Evolutionary conservation across 92 coral and sea anemone genomes (phyloP).

Genomic region (Blastomussa wellsi): DNA sequence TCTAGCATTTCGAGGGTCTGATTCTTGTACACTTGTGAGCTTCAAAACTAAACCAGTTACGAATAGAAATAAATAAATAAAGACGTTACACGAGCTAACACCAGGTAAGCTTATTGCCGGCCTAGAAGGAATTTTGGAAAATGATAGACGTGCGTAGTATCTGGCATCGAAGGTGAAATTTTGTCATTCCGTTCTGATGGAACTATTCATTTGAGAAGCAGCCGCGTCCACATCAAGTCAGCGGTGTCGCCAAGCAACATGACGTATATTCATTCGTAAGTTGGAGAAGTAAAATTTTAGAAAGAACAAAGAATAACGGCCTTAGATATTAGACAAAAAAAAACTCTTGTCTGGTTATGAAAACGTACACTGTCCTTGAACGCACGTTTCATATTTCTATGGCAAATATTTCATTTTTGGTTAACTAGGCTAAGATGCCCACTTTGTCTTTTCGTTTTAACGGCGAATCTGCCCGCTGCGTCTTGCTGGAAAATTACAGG

Average conservation of each 20-base stretch:
- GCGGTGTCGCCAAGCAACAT: not conserved
- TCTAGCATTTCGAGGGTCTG: not conserved
- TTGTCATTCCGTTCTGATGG: not conserved
- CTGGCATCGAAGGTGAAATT: not conserved
- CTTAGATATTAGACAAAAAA: not conserved
- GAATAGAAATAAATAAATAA: not conserved
- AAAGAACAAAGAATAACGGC: not conserved
- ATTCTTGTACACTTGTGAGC: not conserved
- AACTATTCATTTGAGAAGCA: not conserved
- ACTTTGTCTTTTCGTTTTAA: not conserved
- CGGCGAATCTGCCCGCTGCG: not conserved
- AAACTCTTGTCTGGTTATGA: not conserved
- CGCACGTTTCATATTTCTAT: not conserved
- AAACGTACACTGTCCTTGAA: not conserved
- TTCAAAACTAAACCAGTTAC: not conserved
- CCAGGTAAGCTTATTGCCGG: not conserved
- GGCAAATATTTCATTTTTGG: not conserved
- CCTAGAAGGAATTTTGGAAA: too few relatives aligned
- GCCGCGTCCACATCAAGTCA: not conserved
- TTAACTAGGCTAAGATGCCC: not conserved
- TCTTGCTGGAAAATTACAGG: not conserved
- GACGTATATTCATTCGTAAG: not conserved
- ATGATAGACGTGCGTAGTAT: not conserved
- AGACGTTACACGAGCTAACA: not conserved
- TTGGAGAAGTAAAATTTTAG: too few relatives aligned